Conservation (phyloP, 2,113 vertebrate genomes). For the Hydrolagus affinis region DNA sequence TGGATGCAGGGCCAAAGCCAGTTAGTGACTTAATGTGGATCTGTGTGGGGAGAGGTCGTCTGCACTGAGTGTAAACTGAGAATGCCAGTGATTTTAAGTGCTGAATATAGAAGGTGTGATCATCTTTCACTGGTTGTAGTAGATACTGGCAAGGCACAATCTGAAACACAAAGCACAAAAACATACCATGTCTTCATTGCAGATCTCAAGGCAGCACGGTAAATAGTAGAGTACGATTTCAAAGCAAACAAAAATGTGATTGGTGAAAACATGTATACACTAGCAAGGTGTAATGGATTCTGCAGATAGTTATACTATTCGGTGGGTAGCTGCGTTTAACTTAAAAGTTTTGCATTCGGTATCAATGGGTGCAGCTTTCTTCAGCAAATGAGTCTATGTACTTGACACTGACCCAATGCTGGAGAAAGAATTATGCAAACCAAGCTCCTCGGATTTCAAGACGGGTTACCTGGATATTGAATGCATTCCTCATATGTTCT, state of each 20-base stretch:
- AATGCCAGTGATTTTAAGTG: slow-evolving; percentile 92
- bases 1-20: slow-evolving; percentile 86
- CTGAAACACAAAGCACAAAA: slow-evolving; percentile 45
- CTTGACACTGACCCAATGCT: too few species aligned
- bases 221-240: background rate
- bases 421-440: background rate
- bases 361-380: too few species aligned
- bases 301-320: too few species aligned
- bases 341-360: too few species aligned
- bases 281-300: background rate
- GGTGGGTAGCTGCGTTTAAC: too few species aligned
- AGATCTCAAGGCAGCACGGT: background rate
- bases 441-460: background rate
- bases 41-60: slow-evolving; percentile 77
- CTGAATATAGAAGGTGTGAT: slow-evolving; percentile 84
- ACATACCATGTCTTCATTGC: background rate
- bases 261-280: background rate
- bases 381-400: too few species aligned
- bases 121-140: slow-evolving; percentile 87
- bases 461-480: slow-evolving; percentile 78
- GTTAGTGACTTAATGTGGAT: slow-evolving; percentile 93
- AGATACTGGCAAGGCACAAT: slow-evolving; percentile 93
- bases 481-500: slow-evolving; percentile 75
- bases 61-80: slow-evolving; percentile 88
- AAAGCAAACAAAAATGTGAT: background rate